Base-by-base conservation (phyloP, 2,888 invertebrate genomes). In the Drosophila multiciliata region DNA sequence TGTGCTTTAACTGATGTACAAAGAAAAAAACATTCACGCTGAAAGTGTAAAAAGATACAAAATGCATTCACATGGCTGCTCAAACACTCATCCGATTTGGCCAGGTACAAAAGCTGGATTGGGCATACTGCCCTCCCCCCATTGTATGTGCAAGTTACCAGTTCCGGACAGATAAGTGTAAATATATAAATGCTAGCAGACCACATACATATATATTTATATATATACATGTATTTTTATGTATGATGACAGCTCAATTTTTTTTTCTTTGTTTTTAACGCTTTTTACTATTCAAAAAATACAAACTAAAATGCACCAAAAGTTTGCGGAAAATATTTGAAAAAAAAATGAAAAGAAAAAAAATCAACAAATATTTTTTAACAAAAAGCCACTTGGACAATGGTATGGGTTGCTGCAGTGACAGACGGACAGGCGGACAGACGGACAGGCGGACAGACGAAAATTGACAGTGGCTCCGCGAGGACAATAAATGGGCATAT, bases 401-500 rank as follows among this genome's bases (percentile, higher is more conserved):
- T 42, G 38, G 48, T n/a, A 4, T 2, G 29, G 42, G 36, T 17
- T 29, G 57, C 38, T 29, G 52, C 53, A 66, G 52, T 40, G 54
- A 40, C 32, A 38, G 52, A 57, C 49, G 60, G 52, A 40, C 23
- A 48, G 29, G 0, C 5, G 29, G 29, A 6, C 29, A 29, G 36
- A 23, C 17, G 20, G 63, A 59, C 32, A 20, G 48, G 11, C 17
- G 29, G 48, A 61, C 59, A 12, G 49, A 26, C 48, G 52, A 49
- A 61, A 63, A 45, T 33, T 66, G 72, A 75, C 77, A 73, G 55
- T 65, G 72, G 65, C 75, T 72, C 73, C 68, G 53, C 72, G 80
- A 40, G 65, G 66, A 75, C 84, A 82, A 84, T 76, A 82, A 84
- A 89, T 88, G 89, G 88, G 74, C 80, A 81, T 73, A 86, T 84